Base-by-base conservation (phyloP, 37 sponge, comb jelly and placozoan species). In the Oopsacas minuta region DNA sequence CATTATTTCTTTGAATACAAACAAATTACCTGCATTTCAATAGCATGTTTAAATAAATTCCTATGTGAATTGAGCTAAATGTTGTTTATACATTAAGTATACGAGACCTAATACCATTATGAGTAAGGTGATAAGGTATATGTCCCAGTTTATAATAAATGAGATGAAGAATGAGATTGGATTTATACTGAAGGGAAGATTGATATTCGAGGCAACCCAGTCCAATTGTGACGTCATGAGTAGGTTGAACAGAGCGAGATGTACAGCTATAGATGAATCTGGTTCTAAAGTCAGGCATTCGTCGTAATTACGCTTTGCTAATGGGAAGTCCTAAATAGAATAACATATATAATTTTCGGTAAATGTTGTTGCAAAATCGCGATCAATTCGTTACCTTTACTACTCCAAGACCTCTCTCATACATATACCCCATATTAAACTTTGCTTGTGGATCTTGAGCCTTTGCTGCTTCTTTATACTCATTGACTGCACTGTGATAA, bases 361-460 rank as follows among this genome's bases (percentile, higher is more conserved):
- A n/a, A n/a, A n/a, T n/a, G n/a, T n/a, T n/a, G n/a, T n/a, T 1
- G 8, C 53, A 51, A n/a, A n/a, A n/a, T n/a, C n/a, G n/a, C n/a
- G n/a, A n/a, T n/a, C n/a, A n/a, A n/a, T n/a, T 39, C 36, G 85
- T 17, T n/a, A 96, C 99, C 99, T 91, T 85, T 37, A 91, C 39
- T 23, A 93, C 87, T 1, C 99, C 99, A 15, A 93, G 52, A 5
- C 99, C 99, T 37, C 91, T 88, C 61, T 98, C 91, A 82, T 95
- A 92, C 99, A 98, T 98, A 91, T 93, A 98, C 22, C 90, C 99
- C 52, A 98, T 84, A 85, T 98, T 98, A 90, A 98, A 98, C 92
- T 95, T 91, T 39, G 96, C 99, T 61, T 95, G 96, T 37, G 99
- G 84, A 39, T 39, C 25, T 53, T 91, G 91, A 36, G 87, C 88